A percentile compares a stretch with the other conserved stretches of the same genome.
Evolutionary conservation across 2,113 vertebrate species (phyloP).

Genomic region (Ceyx melanurus): DNA sequence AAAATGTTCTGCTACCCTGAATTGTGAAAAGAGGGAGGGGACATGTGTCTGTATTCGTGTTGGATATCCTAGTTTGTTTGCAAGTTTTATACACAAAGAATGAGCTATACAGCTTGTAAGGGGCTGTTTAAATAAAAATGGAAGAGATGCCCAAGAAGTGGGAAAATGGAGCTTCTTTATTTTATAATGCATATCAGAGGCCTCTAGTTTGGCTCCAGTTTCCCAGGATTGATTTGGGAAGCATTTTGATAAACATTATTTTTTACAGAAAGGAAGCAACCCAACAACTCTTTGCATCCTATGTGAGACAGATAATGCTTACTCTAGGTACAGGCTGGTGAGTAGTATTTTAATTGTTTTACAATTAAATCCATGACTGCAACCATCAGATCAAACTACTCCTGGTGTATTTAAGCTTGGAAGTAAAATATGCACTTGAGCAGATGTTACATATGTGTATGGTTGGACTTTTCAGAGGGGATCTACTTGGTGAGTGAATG

Average conservation of each 20-base stretch:
- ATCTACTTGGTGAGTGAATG: background rate
- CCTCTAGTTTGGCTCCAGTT: background rate
- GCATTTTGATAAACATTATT: background rate
- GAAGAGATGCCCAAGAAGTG: background rate
- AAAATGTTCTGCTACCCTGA: background rate
- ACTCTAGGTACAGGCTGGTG: background rate
- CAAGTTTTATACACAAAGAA: background rate
- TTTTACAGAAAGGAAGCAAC: background rate
- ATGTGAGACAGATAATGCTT: background rate
- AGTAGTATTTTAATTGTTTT: background rate
- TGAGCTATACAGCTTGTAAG: background rate
- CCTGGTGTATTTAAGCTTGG: background rate
- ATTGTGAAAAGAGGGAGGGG: no score
- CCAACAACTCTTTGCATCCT: background rate
- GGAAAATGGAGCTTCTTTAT: background rate
- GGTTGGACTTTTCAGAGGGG: background rate
- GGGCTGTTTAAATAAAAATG: background rate
- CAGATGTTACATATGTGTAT: rapidly evolving
- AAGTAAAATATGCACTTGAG: background rate
- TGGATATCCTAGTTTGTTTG: background rate
- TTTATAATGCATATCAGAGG: background rate
- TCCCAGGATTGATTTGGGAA: background rate
- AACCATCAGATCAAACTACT: background rate
- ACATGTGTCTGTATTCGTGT: background rate
- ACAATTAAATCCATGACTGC: background rate